These are phyloP conservation scores for Chrysina gloriosa DNA, from an alignment of 2,888 invertebrate species.

Conservation along the genomic window DNA sequence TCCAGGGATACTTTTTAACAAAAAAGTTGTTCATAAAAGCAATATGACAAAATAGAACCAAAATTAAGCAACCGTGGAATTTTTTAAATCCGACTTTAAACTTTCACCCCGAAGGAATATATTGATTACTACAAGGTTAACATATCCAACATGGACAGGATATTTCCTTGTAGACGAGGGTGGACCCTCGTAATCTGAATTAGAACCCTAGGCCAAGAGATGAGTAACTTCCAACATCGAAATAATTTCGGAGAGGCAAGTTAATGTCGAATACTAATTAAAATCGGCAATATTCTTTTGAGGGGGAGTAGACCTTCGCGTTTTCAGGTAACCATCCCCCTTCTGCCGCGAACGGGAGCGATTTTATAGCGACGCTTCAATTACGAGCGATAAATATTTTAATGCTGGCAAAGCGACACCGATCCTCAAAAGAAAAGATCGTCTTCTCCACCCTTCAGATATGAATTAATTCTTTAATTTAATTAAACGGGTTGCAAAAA, in stretches of 20 bases:
- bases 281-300: conserved; percentile 22
- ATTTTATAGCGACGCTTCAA: conserved; percentile 14
- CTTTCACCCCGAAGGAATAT: too few species aligned
- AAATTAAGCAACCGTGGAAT: too few species aligned
- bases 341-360: neutral
- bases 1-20: too few species aligned
- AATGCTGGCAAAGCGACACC: neutral
- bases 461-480: conserved; percentile 16
- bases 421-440: neutral
- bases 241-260: conserved; percentile 12
- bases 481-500: conserved; percentile 1
- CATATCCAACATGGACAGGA: too few species aligned
- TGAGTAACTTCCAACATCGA: neutral
- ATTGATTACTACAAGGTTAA: too few species aligned
- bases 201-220: neutral
- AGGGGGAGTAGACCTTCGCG: neutral
- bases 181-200: neutral
- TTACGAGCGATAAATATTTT: conserved; percentile 26
- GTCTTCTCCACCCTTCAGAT: neutral
- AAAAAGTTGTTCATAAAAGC: too few species aligned
- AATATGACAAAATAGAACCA: too few species aligned
- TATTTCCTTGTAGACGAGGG: too few species aligned
- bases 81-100: too few species aligned
- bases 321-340: conserved; percentile 2
- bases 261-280: conserved; percentile 23